phyloP scores from a whole-genome alignment of 2,888 invertebrate species.

The Glaucopsyche alexis region DNA sequence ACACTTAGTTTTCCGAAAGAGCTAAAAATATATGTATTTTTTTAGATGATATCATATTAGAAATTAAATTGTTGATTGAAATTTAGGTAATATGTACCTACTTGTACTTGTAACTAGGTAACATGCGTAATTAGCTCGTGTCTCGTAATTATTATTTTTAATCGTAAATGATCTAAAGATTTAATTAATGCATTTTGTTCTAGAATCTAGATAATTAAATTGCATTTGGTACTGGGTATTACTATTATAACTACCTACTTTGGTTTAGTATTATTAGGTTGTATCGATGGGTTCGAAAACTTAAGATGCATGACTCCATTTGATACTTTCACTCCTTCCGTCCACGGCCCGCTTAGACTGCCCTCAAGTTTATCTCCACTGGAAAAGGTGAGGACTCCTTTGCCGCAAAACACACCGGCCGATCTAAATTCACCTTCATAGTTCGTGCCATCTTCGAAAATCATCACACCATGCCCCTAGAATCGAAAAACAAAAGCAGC shows the following conservation, averaged over 20 bases:
- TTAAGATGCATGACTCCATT: constrained; percentile 85
- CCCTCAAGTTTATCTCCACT: constrained; percentile 88
- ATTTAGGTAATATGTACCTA: no score
- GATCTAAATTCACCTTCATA: constrained; percentile 94
- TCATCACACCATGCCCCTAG: constrained; percentile 92
- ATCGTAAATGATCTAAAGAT: no score
- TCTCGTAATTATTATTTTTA: no score
- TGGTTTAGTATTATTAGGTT: constrained; percentile 79
- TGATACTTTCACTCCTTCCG: constrained; percentile 87
- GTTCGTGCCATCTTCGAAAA: constrained; percentile 92
- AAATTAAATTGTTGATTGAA: no score
- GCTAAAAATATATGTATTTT: constrained; percentile 57
- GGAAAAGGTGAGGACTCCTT: constrained; percentile 89
- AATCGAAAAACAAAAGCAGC: constrained; percentile 24
- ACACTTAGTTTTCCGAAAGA: constrained; percentile 87
- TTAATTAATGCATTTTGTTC: no score
- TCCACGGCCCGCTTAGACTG: constrained; percentile 86
- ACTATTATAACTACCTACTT: constrained; percentile 64
- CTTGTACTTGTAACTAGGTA: no score
- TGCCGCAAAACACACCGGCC: constrained; percentile 88
- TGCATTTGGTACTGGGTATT: no score
- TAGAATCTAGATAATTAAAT: no score
- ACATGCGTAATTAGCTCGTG: no score
- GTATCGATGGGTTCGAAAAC: constrained; percentile 78
- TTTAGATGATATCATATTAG: background rate